A percentile compares a stretch with the other conserved stretches of the same genome.
Evolutionary conservation across 2,797 vertebrate species (phyloP).

Genomic region (Argentina silus): DNA sequence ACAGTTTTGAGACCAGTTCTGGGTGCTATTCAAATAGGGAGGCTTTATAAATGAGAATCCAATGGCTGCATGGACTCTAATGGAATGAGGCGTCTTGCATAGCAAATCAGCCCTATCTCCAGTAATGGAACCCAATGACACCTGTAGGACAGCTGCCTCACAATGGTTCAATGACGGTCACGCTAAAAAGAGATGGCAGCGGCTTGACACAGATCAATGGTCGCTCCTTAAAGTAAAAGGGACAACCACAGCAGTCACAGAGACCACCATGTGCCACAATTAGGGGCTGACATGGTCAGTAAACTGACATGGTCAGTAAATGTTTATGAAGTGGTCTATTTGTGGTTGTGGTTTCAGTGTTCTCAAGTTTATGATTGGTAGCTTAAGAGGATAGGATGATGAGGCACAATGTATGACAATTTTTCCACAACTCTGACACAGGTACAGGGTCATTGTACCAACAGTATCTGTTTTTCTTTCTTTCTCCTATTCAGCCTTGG

Average conservation of each 20-base stretch:
- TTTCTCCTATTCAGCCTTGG: not conserved
- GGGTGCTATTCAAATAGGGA: slow-evolving; percentile 32
- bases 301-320: slow-evolving; percentile 25
- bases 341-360: not conserved
- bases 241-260: slow-evolving; percentile 29
- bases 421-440: no score
- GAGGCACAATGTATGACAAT: no score
- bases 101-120: slow-evolving; percentile 51
- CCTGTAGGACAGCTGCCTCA: slow-evolving; percentile 46
- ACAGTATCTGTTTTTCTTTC: not conserved
- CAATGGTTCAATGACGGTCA: slow-evolving; percentile 23
- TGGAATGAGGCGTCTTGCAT: slow-evolving; percentile 44
- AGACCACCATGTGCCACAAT: not conserved
- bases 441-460: not conserved
- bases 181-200: slow-evolving; percentile 44
- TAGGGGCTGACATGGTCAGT: not conserved
- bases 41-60: slow-evolving; percentile 49
- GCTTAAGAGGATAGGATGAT: not conserved
- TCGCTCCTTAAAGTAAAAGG: slow-evolving; percentile 34
- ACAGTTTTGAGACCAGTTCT: not conserved
- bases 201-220: slow-evolving; percentile 47
- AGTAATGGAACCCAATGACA: slow-evolving; percentile 57
- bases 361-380: not conserved
- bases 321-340: slow-evolving; percentile 3
- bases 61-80: slow-evolving; percentile 41